These are phyloP conservation scores for Anoura caudifer DNA, from an alignment of 2,113 vertebrate genomes.

Conservation along the genomic window DNA sequence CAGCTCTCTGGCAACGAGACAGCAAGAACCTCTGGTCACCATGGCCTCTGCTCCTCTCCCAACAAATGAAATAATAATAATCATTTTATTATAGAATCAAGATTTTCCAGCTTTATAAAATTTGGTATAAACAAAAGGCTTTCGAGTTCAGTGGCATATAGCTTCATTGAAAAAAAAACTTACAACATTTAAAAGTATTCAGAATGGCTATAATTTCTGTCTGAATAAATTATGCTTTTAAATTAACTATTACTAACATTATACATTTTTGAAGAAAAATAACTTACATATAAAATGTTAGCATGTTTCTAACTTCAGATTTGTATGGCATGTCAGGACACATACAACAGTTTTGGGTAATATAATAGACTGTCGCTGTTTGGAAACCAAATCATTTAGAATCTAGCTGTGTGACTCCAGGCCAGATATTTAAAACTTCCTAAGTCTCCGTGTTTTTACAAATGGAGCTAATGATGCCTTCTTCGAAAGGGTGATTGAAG, in stretches of 20 bases:
- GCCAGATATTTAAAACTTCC: background rate
- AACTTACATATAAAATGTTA: background rate
- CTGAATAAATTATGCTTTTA: slow-evolving; percentile 24
- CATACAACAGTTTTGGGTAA: background rate
- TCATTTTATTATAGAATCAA: background rate
- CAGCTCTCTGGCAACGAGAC: background rate
- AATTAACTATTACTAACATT: background rate
- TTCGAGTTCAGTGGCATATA: background rate
- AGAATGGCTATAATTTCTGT: background rate
- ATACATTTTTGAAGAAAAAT: background rate
- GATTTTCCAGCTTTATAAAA: background rate
- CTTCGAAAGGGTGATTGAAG: background rate
- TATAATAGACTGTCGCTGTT: background rate
- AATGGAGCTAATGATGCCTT: background rate
- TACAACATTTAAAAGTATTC: slow-evolving; percentile 12
- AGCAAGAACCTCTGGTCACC: background rate
- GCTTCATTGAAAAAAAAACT: background rate
- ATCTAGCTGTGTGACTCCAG: background rate
- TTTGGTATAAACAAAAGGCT: slow-evolving; percentile 6
- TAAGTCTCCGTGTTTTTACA: background rate
- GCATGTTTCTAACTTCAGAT: background rate
- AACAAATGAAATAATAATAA: background rate
- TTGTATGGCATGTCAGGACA: background rate
- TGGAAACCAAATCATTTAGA: background rate
- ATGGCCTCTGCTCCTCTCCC: background rate